Base-by-base conservation (phyloP, 2,888 invertebrate genomes). In the Zele albiditarsus region DNA sequence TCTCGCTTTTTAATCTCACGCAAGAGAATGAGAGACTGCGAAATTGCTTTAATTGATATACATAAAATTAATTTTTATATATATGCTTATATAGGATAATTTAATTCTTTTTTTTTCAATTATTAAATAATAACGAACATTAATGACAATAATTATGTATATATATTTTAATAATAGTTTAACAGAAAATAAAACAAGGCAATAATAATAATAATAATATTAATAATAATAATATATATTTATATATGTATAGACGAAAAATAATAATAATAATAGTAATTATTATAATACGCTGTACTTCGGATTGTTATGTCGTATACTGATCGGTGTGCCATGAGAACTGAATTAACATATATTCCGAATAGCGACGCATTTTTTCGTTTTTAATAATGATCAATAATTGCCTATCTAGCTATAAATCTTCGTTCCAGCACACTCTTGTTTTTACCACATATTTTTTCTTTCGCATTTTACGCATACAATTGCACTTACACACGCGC, bases 351-450 rank as follows among this genome's bases (percentile, higher is more conserved):
- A 53, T n/a, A 66, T 46, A 66, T 66, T 42, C 46, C 27, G 66
- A 72, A 72, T 72, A 57, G 72, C 53, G 53, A 33, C 57, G 38
- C 33, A 57, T 62, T 63, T 63, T 53, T 73, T 57, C n/a, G n/a
- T 68, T 53, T 28, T 46, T 38, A 70, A 70, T 71, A 74, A 74
- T 71, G 74, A 46, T 74, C 74, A 83, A 84, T 85, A 86, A 85
- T 86, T 86, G 83, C 79, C 87, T 87, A 87, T 85, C 87, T 87
- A 87, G 79, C 85, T 86, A 86, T 79, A 71, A 74, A 66, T 57
- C 66, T 53, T 65, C 70, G 31, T 69, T 33, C 31, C 49, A 66
- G 53, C 49, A 38, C 66, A 33, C 58, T 58, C 65, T 67, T 71
- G 14, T 38, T 67, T 58, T 49, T 4, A 42, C n/a, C 28, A 25